These are phyloP conservation scores for Auanema freiburgensis DNA, from an alignment of 2,888 invertebrate species.

Conservation along the genomic window DNA sequence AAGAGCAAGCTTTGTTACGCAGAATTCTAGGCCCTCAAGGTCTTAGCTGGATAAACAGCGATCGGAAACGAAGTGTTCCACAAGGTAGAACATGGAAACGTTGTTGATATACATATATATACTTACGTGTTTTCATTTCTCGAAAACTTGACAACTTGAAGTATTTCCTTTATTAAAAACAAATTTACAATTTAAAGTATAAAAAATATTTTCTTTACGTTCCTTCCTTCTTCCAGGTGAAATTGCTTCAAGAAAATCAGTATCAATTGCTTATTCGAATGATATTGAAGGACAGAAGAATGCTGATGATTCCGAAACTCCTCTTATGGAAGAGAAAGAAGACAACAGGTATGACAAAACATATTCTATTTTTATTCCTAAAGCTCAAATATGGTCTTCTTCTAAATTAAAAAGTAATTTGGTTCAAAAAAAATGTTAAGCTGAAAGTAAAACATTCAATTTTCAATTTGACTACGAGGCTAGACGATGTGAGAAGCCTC, in stretches of 20 bases:
- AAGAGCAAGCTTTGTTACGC: slow-evolving; percentile 52
- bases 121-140: no score
- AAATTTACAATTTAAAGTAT: slow-evolving; percentile 1
- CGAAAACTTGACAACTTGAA: no score
- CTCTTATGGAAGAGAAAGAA: slow-evolving; percentile 55
- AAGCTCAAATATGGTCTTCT: no score
- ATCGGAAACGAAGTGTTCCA: slow-evolving; percentile 20
- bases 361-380: not conserved
- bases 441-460: no score
- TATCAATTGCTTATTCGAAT: slow-evolving; percentile 52
- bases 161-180: not conserved
- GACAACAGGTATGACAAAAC: slow-evolving; percentile 33
- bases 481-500: no score
- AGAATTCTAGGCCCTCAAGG: slow-evolving; percentile 56
- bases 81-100: no score
- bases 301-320: slow-evolving; percentile 44
- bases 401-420: not conserved
- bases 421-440: not conserved
- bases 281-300: slow-evolving; percentile 51
- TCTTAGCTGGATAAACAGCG: slow-evolving; percentile 44
- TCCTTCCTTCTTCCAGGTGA: slow-evolving; percentile 33
- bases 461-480: not conserved
- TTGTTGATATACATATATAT: no score
- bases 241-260: slow-evolving; percentile 53
- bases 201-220: not conserved